Percentiles rank a stretch among this genome's conserved stretches.
These are phyloP conservation scores for Hydroisotoma schaefferi DNA, from an alignment of 2,888 invertebrate species.

Conservation along the genomic window DNA sequence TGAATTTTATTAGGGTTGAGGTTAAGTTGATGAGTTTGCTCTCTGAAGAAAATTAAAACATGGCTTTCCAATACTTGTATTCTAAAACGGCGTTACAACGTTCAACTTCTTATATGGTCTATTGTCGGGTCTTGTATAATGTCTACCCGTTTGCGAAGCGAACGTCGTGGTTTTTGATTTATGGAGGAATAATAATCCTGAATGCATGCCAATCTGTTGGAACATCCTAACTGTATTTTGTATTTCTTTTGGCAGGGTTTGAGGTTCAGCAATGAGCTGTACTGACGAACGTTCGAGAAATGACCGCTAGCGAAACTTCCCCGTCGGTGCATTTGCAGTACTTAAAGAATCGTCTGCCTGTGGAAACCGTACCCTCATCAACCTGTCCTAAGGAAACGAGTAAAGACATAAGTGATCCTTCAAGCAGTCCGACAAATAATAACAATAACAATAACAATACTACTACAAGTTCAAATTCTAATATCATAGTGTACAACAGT, in stretches of 20 bases:
- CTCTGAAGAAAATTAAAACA: too few relatives aligned
- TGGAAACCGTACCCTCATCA: constrained; percentile 13
- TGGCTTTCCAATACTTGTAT: too few relatives aligned
- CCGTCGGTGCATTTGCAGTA: constrained; percentile 47
- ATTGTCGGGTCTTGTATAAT: too few relatives aligned
- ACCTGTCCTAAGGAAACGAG: not conserved
- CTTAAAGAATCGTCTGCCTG: constrained; percentile 45
- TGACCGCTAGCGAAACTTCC: constrained; percentile 48
- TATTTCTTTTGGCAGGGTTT: constrained; percentile 27
- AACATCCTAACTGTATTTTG: constrained; percentile 15
- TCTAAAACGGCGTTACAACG: too few relatives aligned
- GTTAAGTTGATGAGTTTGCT: too few relatives aligned
- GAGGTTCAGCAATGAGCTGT: constrained; percentile 49
- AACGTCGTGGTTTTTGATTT: too few relatives aligned
- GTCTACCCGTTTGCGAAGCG: too few relatives aligned
- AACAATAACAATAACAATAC: constrained; percentile 14
- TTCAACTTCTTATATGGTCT: too few relatives aligned
- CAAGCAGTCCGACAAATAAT: constrained; percentile 11
- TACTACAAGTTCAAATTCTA: constrained; percentile 17
- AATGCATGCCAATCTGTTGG: constrained; percentile 4
- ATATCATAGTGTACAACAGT: not conserved
- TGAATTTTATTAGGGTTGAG: too few relatives aligned
- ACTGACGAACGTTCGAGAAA: constrained; percentile 39
- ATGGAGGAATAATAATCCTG: constrained; percentile 5
- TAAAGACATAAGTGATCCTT: not conserved